Evolutionary conservation across 2,888 invertebrate genomes (phyloP), one percentile per base, ranked within the genome.

Genomic region (Syrphus vitripennis): DNA sequence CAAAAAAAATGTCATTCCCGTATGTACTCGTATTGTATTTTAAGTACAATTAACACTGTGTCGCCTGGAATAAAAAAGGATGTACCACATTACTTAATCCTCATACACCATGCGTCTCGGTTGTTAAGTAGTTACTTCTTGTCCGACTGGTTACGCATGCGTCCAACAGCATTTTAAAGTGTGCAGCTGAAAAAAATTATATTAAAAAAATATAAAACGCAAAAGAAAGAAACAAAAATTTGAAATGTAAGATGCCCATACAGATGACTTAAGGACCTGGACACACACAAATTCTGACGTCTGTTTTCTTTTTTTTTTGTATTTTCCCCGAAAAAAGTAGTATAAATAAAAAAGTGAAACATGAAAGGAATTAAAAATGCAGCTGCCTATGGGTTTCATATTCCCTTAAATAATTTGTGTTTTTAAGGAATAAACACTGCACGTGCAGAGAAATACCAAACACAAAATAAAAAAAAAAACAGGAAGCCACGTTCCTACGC

Each of bases 321-420:
- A 12, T 45, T 61, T 59, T 55, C 31, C 7, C 57, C 24, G 24
- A 45, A 55, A 72, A 42, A 48, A 57, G 10, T 34, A 57, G 10
- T 34, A 26, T 42, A 50, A 45, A 29, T 48, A 72, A 84, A 81
- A n/a, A 82, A 76, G 59, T 71, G 40, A 84, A 81, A 77, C 84
- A 81, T 72, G 81, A 45, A 86, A 74, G 50, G 86, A 81, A 82
- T 86, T 86, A 86, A 82, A 82, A 86, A 86, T 82, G 78, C 86
- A 86, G 86, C 86, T 86, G 86, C 86, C 57, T 81, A 82, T 78
- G 74, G 78, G 82, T 81, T 55, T 82, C 86, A 77, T 63, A 80
- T 80, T 61, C 69, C 45, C 50, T 71, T 42, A 48, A 37, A 65
- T 24, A 45, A 7, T 16, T 29, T 74, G 12, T 59, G 5, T 76